These are phyloP conservation scores for Musca domestica DNA, from an alignment of 1,140 invertebrate genomes.

Conservation along the genomic window DNA sequence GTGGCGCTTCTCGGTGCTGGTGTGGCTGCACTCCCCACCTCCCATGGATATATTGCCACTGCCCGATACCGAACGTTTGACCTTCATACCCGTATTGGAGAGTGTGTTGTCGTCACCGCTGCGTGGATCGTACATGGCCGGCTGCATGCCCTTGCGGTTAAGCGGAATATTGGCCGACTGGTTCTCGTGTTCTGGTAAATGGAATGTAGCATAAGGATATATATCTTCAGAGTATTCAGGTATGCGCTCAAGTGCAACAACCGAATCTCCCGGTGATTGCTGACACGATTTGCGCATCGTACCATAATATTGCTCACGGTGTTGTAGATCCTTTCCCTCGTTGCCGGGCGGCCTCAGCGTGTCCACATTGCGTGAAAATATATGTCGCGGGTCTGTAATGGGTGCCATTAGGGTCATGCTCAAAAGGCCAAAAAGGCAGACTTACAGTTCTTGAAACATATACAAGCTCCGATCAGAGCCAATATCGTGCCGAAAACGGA, in stretches of 20 bases:
- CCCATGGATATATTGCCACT: constrained; percentile 34
- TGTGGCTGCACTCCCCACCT: constrained; percentile 32
- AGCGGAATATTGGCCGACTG: constrained; percentile 39
- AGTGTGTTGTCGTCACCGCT: constrained; percentile 34
- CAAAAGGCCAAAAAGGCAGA: constrained; percentile 24
- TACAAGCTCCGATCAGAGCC: constrained; percentile 56
- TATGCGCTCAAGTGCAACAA: constrained; percentile 58
- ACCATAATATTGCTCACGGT: constrained; percentile 60
- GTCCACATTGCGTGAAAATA: constrained; percentile 34
- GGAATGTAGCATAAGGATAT: constrained; percentile 65
- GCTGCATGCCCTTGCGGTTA: constrained; percentile 34
- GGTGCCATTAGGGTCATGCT: not conserved
- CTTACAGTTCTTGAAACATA: constrained; percentile 59
- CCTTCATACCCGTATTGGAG: constrained; percentile 32
- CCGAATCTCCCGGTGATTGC: constrained; percentile 57
- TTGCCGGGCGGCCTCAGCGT: constrained; percentile 30
- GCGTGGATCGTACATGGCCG: constrained; percentile 33
- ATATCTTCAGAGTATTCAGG: constrained; percentile 65
- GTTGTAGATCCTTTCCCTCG: constrained; percentile 47
- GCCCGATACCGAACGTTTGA: constrained; percentile 47
- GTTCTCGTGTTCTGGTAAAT: constrained; percentile 61
- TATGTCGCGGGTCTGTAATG: constrained; percentile 33
- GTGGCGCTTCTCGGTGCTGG: constrained; percentile 36
- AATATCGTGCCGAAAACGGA: constrained; percentile 56
- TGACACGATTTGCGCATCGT: constrained; percentile 58